These are phyloP conservation scores for Garra rufa DNA, from an alignment of 2,113 vertebrate genomes.

Conservation along the genomic window DNA sequence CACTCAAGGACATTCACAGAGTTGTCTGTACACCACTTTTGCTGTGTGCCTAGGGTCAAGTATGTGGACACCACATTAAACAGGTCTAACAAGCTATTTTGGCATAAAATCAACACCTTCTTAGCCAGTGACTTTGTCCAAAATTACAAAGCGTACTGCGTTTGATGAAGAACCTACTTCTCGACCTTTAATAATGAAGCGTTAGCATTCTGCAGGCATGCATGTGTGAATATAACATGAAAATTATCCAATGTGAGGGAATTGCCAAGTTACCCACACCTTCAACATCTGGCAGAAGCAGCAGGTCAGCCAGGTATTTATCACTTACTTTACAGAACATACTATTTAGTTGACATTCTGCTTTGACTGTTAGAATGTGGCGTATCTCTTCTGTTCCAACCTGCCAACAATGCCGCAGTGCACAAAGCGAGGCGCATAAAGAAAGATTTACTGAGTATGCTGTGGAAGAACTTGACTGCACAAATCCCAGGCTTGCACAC, in stretches of 20 bases:
- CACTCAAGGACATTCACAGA: no score
- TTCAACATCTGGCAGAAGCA: no score
- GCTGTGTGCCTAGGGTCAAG: no score
- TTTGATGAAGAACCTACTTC: not conserved
- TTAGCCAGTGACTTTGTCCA: not conserved
- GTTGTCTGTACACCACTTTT: no score
- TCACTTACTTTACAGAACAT: not conserved
- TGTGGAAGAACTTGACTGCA: not conserved
- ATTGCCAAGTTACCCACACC: no score
- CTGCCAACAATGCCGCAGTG: not conserved
- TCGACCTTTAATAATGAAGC: not conserved
- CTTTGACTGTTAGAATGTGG: not conserved
- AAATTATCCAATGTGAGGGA: no score
- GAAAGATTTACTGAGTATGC: not conserved
- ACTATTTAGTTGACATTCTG: not conserved
- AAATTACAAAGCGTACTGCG: not conserved
- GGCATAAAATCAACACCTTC: not conserved
- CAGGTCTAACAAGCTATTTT: not conserved
- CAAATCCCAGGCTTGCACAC: conserved; percentile 3
- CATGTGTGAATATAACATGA: not conserved
- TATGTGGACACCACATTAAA: not conserved
- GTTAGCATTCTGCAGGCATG: not conserved
- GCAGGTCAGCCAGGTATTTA: not conserved
- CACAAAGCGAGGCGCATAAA: not conserved
- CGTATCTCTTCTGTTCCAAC: not conserved